Evolutionary conservation across 2,888 invertebrate species (phyloP), one percentile per base, ranked within the genome.

Genomic region (Tanaodytes sp.): DNA sequence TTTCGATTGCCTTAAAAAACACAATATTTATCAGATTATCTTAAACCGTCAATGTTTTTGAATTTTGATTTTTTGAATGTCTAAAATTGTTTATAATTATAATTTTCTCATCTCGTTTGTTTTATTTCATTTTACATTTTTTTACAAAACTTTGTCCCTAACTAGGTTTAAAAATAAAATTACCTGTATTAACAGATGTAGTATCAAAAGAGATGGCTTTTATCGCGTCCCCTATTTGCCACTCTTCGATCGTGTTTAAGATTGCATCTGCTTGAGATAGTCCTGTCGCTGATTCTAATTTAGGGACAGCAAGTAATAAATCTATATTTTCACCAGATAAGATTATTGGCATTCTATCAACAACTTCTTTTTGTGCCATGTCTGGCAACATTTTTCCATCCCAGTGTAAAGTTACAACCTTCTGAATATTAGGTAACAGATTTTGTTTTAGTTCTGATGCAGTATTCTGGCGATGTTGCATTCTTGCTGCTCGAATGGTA

Each of bases 341-440:
- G 12, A 33, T n/a, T n/a, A 33, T 33, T 33, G 36, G 6, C 12
- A 33, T n/a, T 8, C 36, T 4, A 4, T 33, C 36, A 33, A 6
- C 6, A 3, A 3, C 12, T 33, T 33, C 36, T 33, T 33, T 33
- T n/a, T 11, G 6, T 5, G 39, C 3, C 11, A 39, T 15, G 16
- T 39, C 39, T 39, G 4, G 39, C 16, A 39, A n/a, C 16, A 39
- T 39, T 39, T 39, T 39, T 5, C 39, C 39, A 16, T 39, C 39
- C 39, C 39, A 39, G 16, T 39, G 39, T 16, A 39, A 2, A 8
- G 39, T 39, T 33, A 33, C 6, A 6, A 33, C 12, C 6, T 33
- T 33, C 11, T 33, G 11, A n/a, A n/a, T n/a, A n/a, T n/a, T n/a
- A n/a, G 3, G 5, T n/a, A 4, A 4, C 11, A 33, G 12, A 33